These are phyloP conservation scores for Crocallis elinguaria DNA, from an alignment of 2,888 invertebrate species.

Conservation along the genomic window DNA sequence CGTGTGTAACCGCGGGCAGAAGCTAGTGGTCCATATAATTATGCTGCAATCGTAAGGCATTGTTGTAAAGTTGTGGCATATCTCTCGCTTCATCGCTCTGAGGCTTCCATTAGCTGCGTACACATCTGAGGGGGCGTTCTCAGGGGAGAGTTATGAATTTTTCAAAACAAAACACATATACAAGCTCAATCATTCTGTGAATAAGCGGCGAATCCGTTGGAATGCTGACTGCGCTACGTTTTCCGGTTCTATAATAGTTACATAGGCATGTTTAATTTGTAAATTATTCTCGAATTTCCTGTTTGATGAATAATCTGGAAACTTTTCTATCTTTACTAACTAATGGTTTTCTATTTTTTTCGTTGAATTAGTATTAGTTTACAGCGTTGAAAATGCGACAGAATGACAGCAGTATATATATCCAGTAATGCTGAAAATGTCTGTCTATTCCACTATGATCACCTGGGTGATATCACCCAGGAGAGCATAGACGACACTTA, in stretches of 20 bases:
- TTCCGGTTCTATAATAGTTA: constrained; percentile 2
- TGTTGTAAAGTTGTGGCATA: neutral
- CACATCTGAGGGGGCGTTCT: constrained; percentile 46
- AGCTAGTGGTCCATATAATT: neutral
- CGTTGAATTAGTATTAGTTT: no score
- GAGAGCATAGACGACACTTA: no score
- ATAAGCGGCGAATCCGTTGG: constrained; percentile 18
- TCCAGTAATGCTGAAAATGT: no score
- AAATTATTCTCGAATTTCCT: no score
- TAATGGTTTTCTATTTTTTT: no score
- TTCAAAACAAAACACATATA: constrained; percentile 44
- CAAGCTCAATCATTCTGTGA: constrained; percentile 22
- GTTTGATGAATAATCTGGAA: no score
- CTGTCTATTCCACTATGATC: no score
- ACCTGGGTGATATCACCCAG: no score
- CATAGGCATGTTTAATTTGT: neutral
- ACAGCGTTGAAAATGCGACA: no score
- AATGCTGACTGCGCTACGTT: neutral
- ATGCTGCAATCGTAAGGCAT: neutral
- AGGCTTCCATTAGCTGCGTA: constrained; percentile 50
- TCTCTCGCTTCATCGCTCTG: constrained; percentile 5
- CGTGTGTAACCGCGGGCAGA: no score
- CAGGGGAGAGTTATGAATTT: constrained; percentile 39
- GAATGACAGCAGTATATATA: no score
- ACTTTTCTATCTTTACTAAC: no score